These are phyloP conservation scores for Drosophila truncata DNA, from an alignment of 1,140 invertebrate species.

Conservation along the genomic window DNA sequence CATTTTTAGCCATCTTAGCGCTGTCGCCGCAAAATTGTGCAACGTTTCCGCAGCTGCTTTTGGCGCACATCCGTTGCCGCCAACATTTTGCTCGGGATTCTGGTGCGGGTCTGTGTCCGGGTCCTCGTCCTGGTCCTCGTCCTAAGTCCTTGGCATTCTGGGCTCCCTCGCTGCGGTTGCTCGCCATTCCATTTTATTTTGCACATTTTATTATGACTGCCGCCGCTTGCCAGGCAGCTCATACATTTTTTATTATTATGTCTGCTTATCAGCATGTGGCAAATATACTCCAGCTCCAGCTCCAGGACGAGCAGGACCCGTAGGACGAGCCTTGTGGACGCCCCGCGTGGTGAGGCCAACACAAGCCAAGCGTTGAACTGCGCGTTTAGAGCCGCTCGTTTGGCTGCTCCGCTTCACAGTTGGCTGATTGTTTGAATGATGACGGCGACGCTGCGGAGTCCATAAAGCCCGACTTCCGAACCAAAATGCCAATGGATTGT, in stretches of 20 bases:
- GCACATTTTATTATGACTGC: constrained; percentile 81
- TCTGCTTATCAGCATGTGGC: constrained; percentile 83
- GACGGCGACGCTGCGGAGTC: constrained; percentile 60
- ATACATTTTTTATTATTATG: constrained; percentile 84
- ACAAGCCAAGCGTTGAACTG: constrained; percentile 79
- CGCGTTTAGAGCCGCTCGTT: constrained; percentile 79
- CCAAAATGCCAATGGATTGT: constrained; percentile 72
- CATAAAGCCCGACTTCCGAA: constrained; percentile 63
- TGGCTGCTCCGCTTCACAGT: constrained; percentile 75
- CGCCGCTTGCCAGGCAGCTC: constrained; percentile 72
- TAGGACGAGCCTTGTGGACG: constrained; percentile 8
- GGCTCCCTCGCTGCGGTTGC: constrained; percentile 53
- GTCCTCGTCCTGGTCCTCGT: constrained; percentile 15
- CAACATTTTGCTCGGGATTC: constrained; percentile 38
- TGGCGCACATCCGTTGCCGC: constrained; percentile 78
- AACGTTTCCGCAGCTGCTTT: constrained; percentile 80
- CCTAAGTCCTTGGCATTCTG: constrained; percentile 33
- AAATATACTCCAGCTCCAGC: constrained; percentile 67
- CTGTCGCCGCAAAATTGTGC: constrained; percentile 80
- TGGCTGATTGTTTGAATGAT: constrained; percentile 83
- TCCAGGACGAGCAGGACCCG: constrained; percentile 21
- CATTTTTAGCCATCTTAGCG: constrained; percentile 37
- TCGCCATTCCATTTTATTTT: constrained; percentile 82
- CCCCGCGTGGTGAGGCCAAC: constrained; percentile 24
- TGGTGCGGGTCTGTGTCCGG: background rate